phyloP scores from a whole-genome alignment of 2,797 vertebrate species.

The Coregonus ussuriensis region DNA sequence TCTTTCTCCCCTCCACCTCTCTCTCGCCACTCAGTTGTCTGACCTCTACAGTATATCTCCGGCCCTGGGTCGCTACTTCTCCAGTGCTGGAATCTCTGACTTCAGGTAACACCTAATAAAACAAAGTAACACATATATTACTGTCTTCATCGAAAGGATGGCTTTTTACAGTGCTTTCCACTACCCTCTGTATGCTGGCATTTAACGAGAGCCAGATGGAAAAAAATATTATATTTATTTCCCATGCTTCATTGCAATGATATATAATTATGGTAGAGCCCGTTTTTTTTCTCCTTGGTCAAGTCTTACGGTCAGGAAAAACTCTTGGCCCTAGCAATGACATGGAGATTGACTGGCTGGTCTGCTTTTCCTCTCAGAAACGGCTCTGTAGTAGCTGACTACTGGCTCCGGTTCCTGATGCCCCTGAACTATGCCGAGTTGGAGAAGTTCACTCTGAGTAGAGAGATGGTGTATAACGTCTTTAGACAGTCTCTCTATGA shows the following conservation, averaged over 20 bases:
- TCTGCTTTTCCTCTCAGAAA: constrained; percentile 48
- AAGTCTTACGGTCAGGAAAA: no score
- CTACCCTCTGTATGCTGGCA: not conserved
- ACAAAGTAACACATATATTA: not conserved
- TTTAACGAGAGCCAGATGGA: not conserved
- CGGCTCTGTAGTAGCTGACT: constrained; percentile 49
- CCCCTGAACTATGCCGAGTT: constrained; percentile 54
- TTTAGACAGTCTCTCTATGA: constrained; percentile 69
- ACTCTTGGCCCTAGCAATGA: no score
- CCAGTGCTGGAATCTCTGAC: constrained; percentile 24
- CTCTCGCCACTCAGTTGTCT: constrained; percentile 54
- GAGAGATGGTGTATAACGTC: constrained; percentile 67
- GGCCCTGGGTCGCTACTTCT: constrained; percentile 70
- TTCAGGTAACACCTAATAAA: constrained; percentile 52
- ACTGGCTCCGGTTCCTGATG: constrained; percentile 60
- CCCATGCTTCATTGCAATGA: not conserved
- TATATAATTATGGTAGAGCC: no score
- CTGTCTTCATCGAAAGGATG: not conserved
- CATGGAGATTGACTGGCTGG: not conserved
- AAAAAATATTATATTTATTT: not conserved
- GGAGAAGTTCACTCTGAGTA: constrained; percentile 60
- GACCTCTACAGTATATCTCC: constrained; percentile 61
- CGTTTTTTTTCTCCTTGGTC: no score
- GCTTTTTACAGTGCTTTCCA: not conserved
- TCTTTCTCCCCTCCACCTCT: constrained; percentile 12